Evolutionary conservation across 1,140 invertebrate genomes (phyloP).

Genomic region (Chelonus insularis): DNA sequence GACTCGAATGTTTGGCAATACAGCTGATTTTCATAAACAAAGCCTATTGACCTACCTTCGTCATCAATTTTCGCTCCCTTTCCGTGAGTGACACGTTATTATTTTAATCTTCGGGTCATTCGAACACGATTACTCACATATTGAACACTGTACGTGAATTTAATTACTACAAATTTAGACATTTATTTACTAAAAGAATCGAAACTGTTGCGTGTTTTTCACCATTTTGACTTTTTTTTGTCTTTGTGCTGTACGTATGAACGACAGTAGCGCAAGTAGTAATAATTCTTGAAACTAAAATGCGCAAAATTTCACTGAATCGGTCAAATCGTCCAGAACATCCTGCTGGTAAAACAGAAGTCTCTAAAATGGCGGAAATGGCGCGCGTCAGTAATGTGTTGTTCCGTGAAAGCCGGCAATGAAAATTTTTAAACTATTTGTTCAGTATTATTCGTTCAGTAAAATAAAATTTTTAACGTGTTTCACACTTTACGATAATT

Average conservation of each 20-base stretch:
- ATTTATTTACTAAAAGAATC: constrained; percentile 42
- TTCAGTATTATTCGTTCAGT: no score
- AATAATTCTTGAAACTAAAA: no score
- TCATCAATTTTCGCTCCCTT: constrained; percentile 33
- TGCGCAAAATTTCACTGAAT: no score
- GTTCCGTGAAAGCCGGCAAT: no score
- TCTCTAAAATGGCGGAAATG: no score
- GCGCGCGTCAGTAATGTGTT: no score
- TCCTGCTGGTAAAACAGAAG: no score
- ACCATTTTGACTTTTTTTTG: constrained; percentile 42
- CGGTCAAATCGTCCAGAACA: no score
- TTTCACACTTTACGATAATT: no score
- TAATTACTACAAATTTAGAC: constrained; percentile 47
- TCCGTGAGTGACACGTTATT: constrained; percentile 29
- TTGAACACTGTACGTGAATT: constrained; percentile 33
- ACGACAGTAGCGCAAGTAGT: no score
- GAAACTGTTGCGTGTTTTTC: constrained; percentile 37
- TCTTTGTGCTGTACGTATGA: not conserved
- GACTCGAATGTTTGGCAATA: constrained; percentile 49
- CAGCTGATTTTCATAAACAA: constrained; percentile 59
- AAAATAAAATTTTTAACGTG: no score
- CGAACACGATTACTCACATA: constrained; percentile 42
- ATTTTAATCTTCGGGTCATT: constrained; percentile 29
- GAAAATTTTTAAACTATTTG: no score
- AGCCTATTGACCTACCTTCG: constrained; percentile 44